These are phyloP conservation scores for Pseudocheirus occidentalis DNA, from an alignment of 2,797 vertebrate species.

Conservation along the genomic window DNA sequence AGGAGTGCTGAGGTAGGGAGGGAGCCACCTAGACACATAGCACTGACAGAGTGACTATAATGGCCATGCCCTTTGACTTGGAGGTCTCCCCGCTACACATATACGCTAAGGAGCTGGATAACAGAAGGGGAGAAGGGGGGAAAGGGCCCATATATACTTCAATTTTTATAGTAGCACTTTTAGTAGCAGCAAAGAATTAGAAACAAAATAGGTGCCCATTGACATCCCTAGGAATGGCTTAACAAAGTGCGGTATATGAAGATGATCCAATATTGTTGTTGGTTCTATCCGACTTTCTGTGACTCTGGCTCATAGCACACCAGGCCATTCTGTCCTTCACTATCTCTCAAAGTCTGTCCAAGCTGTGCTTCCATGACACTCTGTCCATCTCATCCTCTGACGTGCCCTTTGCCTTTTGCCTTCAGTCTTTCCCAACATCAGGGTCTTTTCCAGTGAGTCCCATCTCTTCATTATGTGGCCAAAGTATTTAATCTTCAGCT, in stretches of 20 bases:
- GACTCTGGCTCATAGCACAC: not conserved
- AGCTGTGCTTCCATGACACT: too few relatives aligned
- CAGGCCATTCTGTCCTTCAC: not conserved
- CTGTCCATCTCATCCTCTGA: not conserved
- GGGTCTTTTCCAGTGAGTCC: not conserved
- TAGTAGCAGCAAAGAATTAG: not conserved
- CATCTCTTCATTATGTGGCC: not conserved
- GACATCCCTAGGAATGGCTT: not conserved
- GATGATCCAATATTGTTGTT: not conserved
- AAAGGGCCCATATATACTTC: not conserved
- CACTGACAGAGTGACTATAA: not conserved
- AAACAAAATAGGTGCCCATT: not conserved
- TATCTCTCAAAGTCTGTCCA: not conserved
- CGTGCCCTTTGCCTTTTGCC: not conserved
- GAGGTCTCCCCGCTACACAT: not conserved
- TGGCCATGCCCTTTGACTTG: not conserved
- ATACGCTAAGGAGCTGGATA: not conserved
- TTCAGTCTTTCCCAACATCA: not conserved
- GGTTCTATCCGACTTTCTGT: not conserved
- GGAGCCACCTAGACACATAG: not conserved
- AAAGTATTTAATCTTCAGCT: not conserved
- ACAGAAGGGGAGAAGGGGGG: not conserved
- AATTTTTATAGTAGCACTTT: not conserved
- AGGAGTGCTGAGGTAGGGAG: not conserved
- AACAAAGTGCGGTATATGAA: not conserved